Conservation (phyloP, 2,113 vertebrate genomes). For the Trochalopteron elliotii region DNA sequence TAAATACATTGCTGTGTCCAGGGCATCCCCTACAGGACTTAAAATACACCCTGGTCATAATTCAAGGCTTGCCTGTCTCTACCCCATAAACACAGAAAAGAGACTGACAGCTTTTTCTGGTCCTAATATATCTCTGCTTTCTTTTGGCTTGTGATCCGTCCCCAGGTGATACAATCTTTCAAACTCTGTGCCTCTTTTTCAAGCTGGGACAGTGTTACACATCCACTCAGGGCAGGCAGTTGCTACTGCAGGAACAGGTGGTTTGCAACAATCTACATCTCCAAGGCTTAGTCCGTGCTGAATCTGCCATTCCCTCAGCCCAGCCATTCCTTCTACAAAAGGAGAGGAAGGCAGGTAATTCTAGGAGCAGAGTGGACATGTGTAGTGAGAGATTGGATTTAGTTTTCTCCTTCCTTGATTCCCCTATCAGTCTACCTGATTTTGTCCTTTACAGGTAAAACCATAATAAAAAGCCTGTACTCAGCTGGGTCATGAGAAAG, state of each 20-base stretch:
- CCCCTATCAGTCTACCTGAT: neutral
- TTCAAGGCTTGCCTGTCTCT: neutral
- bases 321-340: neutral
- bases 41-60: neutral
- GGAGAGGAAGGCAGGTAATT: neutral
- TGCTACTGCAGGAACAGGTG: neutral
- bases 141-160: neutral
- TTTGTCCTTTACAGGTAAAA: neutral
- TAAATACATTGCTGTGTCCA: neutral
- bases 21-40: neutral
- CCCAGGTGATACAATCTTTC: neutral
- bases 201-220: fast-evolving
- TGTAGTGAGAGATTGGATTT: neutral
- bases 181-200: neutral
- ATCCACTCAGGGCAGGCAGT: neutral
- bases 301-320: neutral
- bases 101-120: neutral
- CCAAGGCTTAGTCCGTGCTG: neutral
- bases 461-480: neutral
- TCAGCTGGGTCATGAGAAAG: neutral
- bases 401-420: neutral
- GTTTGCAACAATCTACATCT: neutral
- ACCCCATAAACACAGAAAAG: neutral
- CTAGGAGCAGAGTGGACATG: neutral
- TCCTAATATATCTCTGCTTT: neutral